These are phyloP conservation scores for Geotrypetes seraphini DNA, from an alignment of 2,797 vertebrate species.

Conservation along the genomic window DNA sequence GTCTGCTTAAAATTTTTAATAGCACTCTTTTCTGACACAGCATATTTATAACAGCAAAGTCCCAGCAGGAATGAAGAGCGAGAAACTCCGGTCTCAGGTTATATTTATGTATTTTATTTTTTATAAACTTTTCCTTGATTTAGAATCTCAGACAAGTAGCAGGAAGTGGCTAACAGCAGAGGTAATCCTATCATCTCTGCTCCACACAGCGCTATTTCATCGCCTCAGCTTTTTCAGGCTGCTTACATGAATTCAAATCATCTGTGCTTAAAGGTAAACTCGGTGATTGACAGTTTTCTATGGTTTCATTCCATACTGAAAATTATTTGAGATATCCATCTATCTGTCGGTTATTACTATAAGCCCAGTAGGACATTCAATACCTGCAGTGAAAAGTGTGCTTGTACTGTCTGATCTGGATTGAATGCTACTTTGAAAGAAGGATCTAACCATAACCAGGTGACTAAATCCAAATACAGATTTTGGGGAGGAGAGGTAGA, in stretches of 20 bases:
- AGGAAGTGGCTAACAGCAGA: slow-evolving; percentile 49
- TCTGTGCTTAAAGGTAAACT: slow-evolving; percentile 58
- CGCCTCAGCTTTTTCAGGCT: slow-evolving; percentile 58
- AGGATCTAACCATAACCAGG: slow-evolving; percentile 61
- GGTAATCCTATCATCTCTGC: slow-evolving; percentile 65
- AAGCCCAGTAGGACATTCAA: slow-evolving; percentile 61
- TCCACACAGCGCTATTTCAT: slow-evolving; percentile 45
- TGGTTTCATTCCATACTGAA: slow-evolving; percentile 46
- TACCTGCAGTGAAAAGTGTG: slow-evolving; percentile 61
- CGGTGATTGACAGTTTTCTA: slow-evolving; percentile 62
- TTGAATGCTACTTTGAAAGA: slow-evolving; percentile 60
- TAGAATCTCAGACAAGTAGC: slow-evolving; percentile 50
- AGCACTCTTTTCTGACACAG: slow-evolving; percentile 78
- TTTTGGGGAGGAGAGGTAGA: slow-evolving; percentile 15
- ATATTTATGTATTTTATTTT: too few species aligned
- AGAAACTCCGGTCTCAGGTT: slow-evolving; percentile 50
- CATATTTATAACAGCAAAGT: slow-evolving; percentile 81
- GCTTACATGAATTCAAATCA: slow-evolving; percentile 65
- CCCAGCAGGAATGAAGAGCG: slow-evolving; percentile 71
- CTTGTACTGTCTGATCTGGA: slow-evolving; percentile 61
- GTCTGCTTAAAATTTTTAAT: slow-evolving; percentile 64
- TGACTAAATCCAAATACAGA: slow-evolving; percentile 46
- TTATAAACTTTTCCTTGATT: slow-evolving; percentile 80
- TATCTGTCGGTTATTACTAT: slow-evolving; percentile 69
- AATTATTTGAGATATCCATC: slow-evolving; percentile 66